Evolutionary conservation across 1,140 invertebrate species (phyloP).

Genomic region (Drosophila subpulchrella): DNA sequence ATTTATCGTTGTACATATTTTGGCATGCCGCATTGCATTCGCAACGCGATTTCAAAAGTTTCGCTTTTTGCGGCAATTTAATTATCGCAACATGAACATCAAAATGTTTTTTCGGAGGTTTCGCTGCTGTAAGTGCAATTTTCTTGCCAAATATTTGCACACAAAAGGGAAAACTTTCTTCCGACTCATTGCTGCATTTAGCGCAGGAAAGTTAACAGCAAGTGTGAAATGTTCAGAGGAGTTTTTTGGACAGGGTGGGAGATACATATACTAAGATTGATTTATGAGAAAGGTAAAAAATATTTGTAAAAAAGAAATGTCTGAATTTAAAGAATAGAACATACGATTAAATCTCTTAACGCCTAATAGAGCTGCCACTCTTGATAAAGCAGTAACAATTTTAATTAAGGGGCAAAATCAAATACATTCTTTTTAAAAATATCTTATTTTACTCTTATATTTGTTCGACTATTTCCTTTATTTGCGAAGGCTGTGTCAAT

Average conservation of each 20-base stretch:
- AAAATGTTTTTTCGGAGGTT: constrained; percentile 10
- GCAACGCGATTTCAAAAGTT: constrained; percentile 22
- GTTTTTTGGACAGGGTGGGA: not conserved
- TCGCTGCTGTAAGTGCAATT: constrained; percentile 21
- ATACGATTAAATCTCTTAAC: no score
- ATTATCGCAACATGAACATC: constrained; percentile 25
- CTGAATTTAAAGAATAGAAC: no score
- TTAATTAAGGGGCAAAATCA: not conserved
- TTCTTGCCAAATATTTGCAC: constrained; percentile 23
- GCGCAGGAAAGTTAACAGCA: not conserved
- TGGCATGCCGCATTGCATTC: constrained; percentile 28
- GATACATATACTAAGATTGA: not conserved
- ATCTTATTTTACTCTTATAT: not conserved
- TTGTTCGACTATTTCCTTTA: not conserved
- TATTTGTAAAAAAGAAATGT: no score
- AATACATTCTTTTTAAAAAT: not conserved
- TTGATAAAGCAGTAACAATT: not conserved
- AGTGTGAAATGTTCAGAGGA: not conserved
- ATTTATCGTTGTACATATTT: constrained; percentile 11
- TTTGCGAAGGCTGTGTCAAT: not conserved
- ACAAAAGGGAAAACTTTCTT: constrained; percentile 13
- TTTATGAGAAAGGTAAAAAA: not conserved
- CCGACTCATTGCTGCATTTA: not conserved
- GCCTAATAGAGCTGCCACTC: no score
- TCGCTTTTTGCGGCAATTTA: constrained; percentile 29